Percentiles rank a stretch among this genome's conserved stretches.
Evolutionary conservation across 2,888 invertebrate genomes (phyloP).

Genomic region (Tubiluchus corallicola): DNA sequence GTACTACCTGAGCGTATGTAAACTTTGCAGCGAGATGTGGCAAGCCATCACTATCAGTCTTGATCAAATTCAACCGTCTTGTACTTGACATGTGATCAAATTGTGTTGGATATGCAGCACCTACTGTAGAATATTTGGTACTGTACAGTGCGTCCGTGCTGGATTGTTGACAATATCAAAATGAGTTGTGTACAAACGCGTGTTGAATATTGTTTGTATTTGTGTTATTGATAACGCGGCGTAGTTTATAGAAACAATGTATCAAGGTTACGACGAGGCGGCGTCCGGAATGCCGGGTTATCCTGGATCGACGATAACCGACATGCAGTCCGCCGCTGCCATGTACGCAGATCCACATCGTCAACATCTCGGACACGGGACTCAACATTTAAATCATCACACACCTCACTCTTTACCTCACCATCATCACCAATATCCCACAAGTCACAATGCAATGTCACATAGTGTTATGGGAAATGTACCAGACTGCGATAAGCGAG

Average conservation of each 20-base stretch:
- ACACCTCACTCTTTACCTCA: neutral
- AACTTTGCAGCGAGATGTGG: too few relatives aligned
- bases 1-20: too few relatives aligned
- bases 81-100: neutral
- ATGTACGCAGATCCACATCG: slow-evolving; percentile 1
- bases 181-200: neutral
- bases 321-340: neutral
- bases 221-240: neutral
- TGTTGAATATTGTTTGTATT: neutral
- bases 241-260: neutral
- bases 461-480: slow-evolving; percentile 1
- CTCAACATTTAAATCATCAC: neutral
- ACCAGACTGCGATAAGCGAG: neutral
- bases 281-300: neutral
- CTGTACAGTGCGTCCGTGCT: neutral
- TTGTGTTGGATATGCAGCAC: neutral
- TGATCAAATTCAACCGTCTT: too few relatives aligned
- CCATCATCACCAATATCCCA: slow-evolving; percentile 1
- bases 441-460: neutral
- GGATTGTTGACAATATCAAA: too few relatives aligned
- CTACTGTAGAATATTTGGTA: neutral
- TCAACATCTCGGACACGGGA: neutral
- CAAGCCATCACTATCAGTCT: too few relatives aligned
- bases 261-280: neutral
- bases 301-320: neutral